Evolutionary conservation across 1,140 invertebrate genomes (phyloP).

Genomic region (Leguminivora glycinivorella): DNA sequence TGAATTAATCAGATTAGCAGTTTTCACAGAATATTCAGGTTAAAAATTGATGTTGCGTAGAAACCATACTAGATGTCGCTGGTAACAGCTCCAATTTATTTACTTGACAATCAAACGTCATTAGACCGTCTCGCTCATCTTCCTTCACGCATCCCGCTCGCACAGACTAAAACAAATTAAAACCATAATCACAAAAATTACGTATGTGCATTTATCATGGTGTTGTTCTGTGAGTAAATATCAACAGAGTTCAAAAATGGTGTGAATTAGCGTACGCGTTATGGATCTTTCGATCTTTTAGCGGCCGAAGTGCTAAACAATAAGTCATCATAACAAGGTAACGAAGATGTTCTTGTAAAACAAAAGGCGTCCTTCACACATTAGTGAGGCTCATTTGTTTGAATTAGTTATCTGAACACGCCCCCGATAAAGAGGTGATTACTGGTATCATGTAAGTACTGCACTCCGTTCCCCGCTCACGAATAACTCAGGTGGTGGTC

Average conservation of each 20-base stretch:
- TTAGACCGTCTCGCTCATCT: constrained; percentile 12
- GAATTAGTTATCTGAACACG: constrained; percentile 61
- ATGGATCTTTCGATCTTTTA: constrained; percentile 35
- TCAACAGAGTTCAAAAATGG: constrained; percentile 5
- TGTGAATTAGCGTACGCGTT: constrained; percentile 20
- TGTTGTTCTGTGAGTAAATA: constrained; percentile 24
- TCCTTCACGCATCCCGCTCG: constrained; percentile 7
- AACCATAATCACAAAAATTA: constrained; percentile 29
- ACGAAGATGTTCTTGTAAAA: constrained; percentile 59
- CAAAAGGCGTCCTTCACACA: constrained; percentile 77
- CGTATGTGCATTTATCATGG: neutral
- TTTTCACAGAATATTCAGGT: neutral
- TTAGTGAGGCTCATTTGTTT: constrained; percentile 69
- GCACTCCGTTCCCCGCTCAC: constrained; percentile 37
- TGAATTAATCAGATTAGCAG: neutral
- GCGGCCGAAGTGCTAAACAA: constrained; percentile 41
- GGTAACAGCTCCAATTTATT: neutral
- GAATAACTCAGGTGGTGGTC: constrained; percentile 32
- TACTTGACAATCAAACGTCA: constrained; percentile 21
- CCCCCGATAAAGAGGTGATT: constrained; percentile 64
- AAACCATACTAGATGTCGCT: neutral
- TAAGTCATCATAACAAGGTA: constrained; percentile 59
- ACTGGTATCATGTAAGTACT: constrained; percentile 74
- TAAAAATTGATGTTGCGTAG: neutral
- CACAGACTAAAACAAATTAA: constrained; percentile 14